phyloP scores from a whole-genome alignment of 2,113 vertebrate species.

The Aptenodytes forsteri region DNA sequence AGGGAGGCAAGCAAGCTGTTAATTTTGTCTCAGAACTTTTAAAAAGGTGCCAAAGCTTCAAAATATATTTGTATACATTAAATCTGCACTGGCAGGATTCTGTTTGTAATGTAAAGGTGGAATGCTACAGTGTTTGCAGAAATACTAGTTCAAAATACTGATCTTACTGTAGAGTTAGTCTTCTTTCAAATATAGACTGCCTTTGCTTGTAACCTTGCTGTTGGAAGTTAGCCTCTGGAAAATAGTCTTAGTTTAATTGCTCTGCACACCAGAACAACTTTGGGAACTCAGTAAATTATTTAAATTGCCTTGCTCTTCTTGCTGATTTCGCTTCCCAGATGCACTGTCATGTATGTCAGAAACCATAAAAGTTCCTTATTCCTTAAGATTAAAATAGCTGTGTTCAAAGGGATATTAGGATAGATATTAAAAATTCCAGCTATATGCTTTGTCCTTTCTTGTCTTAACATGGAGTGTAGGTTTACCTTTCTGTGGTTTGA shows the following conservation, averaged over 20 bases:
- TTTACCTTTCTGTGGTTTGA: constrained; percentile 52
- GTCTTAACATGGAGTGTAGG: neutral
- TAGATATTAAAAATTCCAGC: neutral
- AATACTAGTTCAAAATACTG: neutral
- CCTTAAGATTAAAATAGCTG: neutral
- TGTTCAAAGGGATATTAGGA: neutral
- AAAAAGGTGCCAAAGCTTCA: neutral
- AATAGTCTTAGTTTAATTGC: neutral
- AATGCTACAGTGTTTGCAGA: neutral
- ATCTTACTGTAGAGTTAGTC: neutral
- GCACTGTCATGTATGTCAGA: neutral
- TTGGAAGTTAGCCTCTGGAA: constrained; percentile 8
- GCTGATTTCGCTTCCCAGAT: neutral
- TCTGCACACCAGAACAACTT: neutral
- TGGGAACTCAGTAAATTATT: neutral
- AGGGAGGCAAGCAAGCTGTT: neutral
- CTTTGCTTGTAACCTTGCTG: neutral
- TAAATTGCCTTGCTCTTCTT: neutral
- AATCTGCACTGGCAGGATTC: neutral
- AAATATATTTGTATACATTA: neutral
- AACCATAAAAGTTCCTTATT: neutral
- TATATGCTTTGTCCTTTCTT: constrained; percentile 36
- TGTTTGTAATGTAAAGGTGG: neutral
- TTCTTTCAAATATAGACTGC: neutral
- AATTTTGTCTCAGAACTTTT: neutral